Evolutionary conservation across 2,797 vertebrate species (phyloP), one percentile per base, ranked within the genome.

Genomic region (Rhinoraja longicauda): DNA sequence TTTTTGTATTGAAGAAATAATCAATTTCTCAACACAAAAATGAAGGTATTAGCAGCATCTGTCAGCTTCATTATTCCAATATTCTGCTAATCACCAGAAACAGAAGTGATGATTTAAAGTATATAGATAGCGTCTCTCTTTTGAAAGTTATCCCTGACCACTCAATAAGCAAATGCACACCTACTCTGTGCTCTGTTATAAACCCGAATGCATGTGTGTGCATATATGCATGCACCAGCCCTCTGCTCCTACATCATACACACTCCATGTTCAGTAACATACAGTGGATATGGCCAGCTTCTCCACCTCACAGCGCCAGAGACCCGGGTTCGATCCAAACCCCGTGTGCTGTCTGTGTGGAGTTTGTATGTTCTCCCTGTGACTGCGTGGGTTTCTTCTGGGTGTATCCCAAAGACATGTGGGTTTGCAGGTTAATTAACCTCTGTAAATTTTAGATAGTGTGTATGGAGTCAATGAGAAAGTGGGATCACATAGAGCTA

Each of bases 1-100:
- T 64, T 72, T 88, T 32, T 32, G 39, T 90, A 8, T 72, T 90
- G 88, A 90, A 10, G 21, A 70, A 64, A 90, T 90, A 72, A 90
- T 45, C 39, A 4, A 4, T 39, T 32, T 70, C n/a, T 32, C 70
- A 70, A 24, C 64, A 59, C 70, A 90, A 67, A 90, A 90, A 67
- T 39, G n/a, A 90, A 67, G 17, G 17, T 70, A 90, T 70, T 64
- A 70, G 19, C 19, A 70, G 64, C 32, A 90, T 32, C 32, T 32
- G 36, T 72, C 64, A 67, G 7, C 59, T 72, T 70, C 32, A 45
- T 90, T 45, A 64, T 36, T 32, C 88, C 32, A 64, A 57, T 64
- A 36, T 90, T 67, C 26, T 90, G 59, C 62, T 67, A 24, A 70
- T 70, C 88, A 64, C 62, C 32, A 70, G 62, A 70, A 70, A 39